phyloP scores from a whole-genome alignment of 1,140 invertebrate species.

The Araneus ventricosus region DNA sequence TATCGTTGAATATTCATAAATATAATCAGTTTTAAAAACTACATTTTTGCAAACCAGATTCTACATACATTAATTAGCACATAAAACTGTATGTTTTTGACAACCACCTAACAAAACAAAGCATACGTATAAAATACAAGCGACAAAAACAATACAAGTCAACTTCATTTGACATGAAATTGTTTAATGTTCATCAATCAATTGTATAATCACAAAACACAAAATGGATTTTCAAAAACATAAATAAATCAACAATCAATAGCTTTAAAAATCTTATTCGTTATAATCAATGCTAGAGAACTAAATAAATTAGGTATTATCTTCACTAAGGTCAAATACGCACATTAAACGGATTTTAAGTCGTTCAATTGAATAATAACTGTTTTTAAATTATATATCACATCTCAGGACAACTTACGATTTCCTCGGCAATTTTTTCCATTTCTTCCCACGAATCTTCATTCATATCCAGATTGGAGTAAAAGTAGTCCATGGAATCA shows the following conservation, averaged over 20 bases:
- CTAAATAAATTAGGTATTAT: background rate
- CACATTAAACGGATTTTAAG: background rate
- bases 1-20: no score
- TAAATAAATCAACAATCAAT: background rate
- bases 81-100: no score
- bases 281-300: background rate
- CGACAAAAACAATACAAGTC: no score
- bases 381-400: background rate
- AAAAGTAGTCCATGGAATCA: conserved; percentile 52
- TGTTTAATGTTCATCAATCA: background rate
- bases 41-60: no score
- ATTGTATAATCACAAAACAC: background rate
- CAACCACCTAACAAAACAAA: no score
- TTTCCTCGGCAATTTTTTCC: background rate
- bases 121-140: no score
- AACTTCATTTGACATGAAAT: no score
- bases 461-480: conserved; percentile 41
- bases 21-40: no score
- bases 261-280: background rate
- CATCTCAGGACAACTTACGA: background rate
- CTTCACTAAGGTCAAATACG: background rate
- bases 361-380: background rate
- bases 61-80: no score
- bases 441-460: conserved; percentile 44
- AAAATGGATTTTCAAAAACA: background rate